These are phyloP conservation scores for Caerostris darwini DNA, from an alignment of 1,140 invertebrate species.

Conservation along the genomic window DNA sequence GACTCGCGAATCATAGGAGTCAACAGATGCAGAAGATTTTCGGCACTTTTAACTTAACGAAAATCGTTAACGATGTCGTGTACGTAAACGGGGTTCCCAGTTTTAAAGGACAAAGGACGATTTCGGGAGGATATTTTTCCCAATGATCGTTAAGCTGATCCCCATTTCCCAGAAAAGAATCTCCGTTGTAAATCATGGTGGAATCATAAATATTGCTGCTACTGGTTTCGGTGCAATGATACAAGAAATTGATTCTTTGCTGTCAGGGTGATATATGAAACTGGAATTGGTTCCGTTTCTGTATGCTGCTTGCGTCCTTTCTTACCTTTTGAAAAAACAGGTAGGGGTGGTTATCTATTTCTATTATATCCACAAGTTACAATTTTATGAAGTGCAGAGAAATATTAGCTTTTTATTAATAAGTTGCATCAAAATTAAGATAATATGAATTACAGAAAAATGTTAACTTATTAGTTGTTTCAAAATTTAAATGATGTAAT, in stretches of 20 bases:
- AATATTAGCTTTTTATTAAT: no score
- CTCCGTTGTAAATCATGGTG: conserved; percentile 9
- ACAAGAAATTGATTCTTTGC: conserved; percentile 4
- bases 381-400: no score
- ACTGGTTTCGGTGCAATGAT: background rate
- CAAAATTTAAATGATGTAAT: no score
- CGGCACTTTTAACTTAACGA: conserved; percentile 42
- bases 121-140: background rate
- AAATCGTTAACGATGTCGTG: conserved; percentile 31
- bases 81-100: background rate
- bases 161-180: background rate
- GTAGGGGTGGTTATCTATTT: no score
- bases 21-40: conserved; percentile 23
- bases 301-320: no score
- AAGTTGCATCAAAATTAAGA: no score
- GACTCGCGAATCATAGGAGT: background rate
- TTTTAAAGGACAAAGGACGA: background rate
- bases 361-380: no score
- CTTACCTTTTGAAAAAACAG: no score
- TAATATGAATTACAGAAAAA: no score
- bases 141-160: conserved; percentile 36
- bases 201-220: conserved; percentile 28
- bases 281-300: background rate
- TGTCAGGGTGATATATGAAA: conserved; percentile 8
- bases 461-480: no score